Conservation (phyloP, 2,113 vertebrate genomes). For the Mus spicilegus region DNA sequence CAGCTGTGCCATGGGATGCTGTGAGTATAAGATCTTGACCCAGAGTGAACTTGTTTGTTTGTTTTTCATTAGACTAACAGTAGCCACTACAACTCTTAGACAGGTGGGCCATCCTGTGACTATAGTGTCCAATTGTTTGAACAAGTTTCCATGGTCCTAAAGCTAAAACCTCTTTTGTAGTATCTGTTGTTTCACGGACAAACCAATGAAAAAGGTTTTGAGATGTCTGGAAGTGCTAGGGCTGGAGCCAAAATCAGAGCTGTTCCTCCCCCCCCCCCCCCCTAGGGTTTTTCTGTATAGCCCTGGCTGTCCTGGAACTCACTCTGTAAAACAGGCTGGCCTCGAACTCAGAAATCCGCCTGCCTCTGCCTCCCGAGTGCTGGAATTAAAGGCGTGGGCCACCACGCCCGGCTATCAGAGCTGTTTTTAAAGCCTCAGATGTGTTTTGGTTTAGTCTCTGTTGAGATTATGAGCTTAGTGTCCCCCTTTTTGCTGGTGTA, state of each 20-base stretch:
- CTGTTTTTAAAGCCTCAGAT: not conserved
- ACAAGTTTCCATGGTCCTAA: not conserved
- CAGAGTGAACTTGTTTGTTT: not conserved
- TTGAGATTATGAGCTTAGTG: not conserved
- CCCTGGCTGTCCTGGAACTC: too few species aligned
- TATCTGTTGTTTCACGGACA: not conserved
- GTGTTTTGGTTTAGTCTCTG: not conserved
- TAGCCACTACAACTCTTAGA: not conserved
- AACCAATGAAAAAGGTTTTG: not conserved
- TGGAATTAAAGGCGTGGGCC: too few species aligned
- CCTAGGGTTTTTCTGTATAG: too few species aligned
- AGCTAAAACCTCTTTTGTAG: not conserved
- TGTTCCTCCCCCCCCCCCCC: too few species aligned
- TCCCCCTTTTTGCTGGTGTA: not conserved
- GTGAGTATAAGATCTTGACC: not conserved
- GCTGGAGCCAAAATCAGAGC: not conserved
- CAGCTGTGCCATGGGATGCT: not conserved
- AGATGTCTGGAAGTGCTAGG: not conserved
- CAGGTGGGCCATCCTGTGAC: not conserved
- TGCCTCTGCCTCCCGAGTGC: too few species aligned
- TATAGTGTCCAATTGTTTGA: not conserved
- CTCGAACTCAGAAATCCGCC: too few species aligned
- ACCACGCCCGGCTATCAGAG: not conserved
- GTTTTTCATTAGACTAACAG: not conserved
- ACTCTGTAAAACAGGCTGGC: too few species aligned